Conservation (phyloP, 2,113 vertebrate genomes). For the Hepsetus odoe region DNA sequence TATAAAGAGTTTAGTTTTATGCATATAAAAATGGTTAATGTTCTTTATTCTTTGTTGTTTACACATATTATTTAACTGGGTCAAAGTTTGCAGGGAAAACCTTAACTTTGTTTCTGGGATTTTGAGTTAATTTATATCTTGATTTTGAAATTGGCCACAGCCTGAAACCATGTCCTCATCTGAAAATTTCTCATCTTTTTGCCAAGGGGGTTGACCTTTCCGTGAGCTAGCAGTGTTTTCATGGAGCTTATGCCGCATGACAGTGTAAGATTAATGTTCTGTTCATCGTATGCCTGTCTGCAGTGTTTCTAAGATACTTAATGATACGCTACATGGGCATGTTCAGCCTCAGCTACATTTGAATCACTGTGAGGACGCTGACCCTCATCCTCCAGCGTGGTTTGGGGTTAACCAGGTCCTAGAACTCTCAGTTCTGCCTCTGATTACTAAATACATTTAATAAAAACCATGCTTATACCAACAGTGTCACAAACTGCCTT, state of each 20-base stretch:
- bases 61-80: conserved; percentile 28
- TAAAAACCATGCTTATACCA: conserved; percentile 17
- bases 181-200: conserved; percentile 32
- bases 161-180: conserved; percentile 34
- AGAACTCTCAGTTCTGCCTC: conserved; percentile 26
- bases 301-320: conserved; percentile 39
- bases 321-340: conserved; percentile 38
- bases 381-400: conserved; percentile 24
- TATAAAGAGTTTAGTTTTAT: too few relatives aligned
- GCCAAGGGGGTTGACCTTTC: conserved; percentile 44
- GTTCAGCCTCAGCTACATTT: conserved; percentile 31
- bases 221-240: conserved; percentile 42
- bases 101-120: conserved; percentile 24
- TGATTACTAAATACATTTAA: conserved; percentile 43
- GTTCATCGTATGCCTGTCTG: conserved; percentile 46
- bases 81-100: conserved; percentile 30
- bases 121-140: conserved; percentile 26
- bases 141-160: conserved; percentile 35
- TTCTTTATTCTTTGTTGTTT: too few relatives aligned
- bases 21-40: too few relatives aligned
- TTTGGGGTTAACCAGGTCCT: conserved; percentile 39
- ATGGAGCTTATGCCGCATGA: conserved; percentile 40
- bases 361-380: conserved; percentile 30
- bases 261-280: conserved; percentile 46
- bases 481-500: conserved; percentile 28